Evolutionary conservation across 2,113 vertebrate genomes (phyloP), one percentile per base, ranked within the genome.

Genomic region (Anoura caudifer): DNA sequence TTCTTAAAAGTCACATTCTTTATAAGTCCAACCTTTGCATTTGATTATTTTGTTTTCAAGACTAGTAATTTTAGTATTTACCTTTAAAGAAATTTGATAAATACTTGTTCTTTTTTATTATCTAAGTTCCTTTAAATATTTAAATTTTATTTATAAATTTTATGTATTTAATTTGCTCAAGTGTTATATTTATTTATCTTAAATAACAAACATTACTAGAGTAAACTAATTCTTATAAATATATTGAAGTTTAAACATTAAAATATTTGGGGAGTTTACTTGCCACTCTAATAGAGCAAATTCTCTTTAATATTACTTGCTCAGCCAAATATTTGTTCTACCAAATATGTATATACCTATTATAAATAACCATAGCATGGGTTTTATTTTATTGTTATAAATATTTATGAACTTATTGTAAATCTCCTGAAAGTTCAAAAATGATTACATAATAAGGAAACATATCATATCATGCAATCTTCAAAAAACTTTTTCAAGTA

Each of bases 121-220:
- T 3, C 4, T 61, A 95, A 52, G 16, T 73, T 75, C 7, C 2
- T 59, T 75, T 50, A 84, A 92, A 56, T 92, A 91, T 85, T 92
- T 97, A 75, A 87, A 59, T 22, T 43, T 15, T 72, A 76, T 77
- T 93, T 94, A 90, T 0, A 69, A 94, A 41, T 61, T 86, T 82
- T 52, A n/a, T 83, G 19, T 77, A 72, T 76, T 95, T 77, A 89
- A 69, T 88, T 85, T 95, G 14, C 6, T 36, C 4, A 82, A 72
- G 31, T 45, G 50, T 7, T 76, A 26, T 43, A 36, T 94, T 54
- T 94, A 43, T 43, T 67, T 91, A 38, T 13, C 13, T 90, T 84
- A 96, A 76, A 13, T 93, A 90, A 56, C 9, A 93, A 85, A 81
- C 1, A 12, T 33, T 76, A 50, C 12, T 8, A 28, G 86, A 67